Base-by-base conservation (phyloP, 2,888 invertebrate species). In the Apotomis betuletana region DNA sequence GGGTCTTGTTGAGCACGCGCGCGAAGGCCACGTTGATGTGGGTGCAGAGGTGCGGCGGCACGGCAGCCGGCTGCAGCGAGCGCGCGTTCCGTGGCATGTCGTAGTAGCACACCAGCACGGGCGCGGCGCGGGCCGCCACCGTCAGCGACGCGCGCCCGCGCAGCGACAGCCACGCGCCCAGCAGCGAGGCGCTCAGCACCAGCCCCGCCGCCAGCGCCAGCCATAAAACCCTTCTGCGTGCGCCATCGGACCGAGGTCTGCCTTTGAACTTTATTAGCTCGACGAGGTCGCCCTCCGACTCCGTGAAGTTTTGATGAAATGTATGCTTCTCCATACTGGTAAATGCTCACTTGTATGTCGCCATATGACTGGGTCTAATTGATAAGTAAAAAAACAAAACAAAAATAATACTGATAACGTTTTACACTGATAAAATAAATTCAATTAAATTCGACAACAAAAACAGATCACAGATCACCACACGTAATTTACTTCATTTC, bases 21-120 rank as follows among this genome's bases (percentile, higher is more conserved):
- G 96, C 96, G 90, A 97, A 96, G 58, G 96, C 97, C 70, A 97
- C 90, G 85, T 97, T 97, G 74, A 98, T 95, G 87, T 98, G 98
- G 0, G 97, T 97, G 85, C 98, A 98, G 70, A 98, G 90, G 79
- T 94, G 87, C 38, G 97, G 95, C 82, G 96, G 95, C 46, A 97
- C 94, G 78, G 94, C 88, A 51, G 88, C 82, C 5, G 96, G 95
- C 80, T 88, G 83, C 68, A 96, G 87, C 75, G 87, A 83, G n/a
- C 70, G 67, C 9, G 69, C 4, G 10, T 15, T 73, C 74, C 85
- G 84, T 68, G 80, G 79, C 69, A 95, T 91, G 76, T 94, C 94
- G 87, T 96, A 97, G 87, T 97, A 97, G 82, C 97, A 97, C 10
- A 96, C 86, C 6, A 92, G 81, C n/a, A 91, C 87, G 41, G 61